Evolutionary conservation across 2,797 vertebrate genomes (phyloP), one percentile per base, ranked within the genome.

Genomic region (Brachyrhaphis roseni): DNA sequence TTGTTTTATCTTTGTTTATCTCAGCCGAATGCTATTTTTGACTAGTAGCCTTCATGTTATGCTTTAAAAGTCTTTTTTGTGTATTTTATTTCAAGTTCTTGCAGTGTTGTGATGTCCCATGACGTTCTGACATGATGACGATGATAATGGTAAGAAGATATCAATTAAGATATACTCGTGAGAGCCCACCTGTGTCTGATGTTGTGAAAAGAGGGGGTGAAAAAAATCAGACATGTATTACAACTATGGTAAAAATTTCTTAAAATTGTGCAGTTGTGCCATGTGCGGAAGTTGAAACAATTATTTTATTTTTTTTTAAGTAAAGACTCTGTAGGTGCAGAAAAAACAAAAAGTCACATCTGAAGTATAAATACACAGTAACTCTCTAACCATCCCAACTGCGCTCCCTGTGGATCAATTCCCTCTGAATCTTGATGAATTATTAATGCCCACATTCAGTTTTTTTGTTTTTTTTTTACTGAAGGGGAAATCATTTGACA

Each of bases 391-490:
- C 76, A 83, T 87, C 79, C 78, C 74, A 78, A 64, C 79, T 76
- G 45, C 82, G 80, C 86, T 89, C 88, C 83, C 83, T 55, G 77
- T 64, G 82, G 92, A 95, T 95, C 93, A 95, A 94, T 95, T 92
- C 87, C 83, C 84, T 78, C 84, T 83, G 90, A 94, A 93, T 93
- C 87, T 80, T 73, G 84, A 93, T 95, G 93, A 95, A 95, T 95
- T 94, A 95, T 95, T 95, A 93, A 95, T 95, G 93, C 76, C 89
- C 92, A 92, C 91, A 94, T 93, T 93, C 89, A 83, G 76, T 90
- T 90, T 92, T 94, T 94, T 93, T 87, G 89, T 18, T 93, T n/a
- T 39, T 34, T 76, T 46, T 94, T 88, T 23, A 93, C 90, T 93
- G 92, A 95, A 93, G 92, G 91, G 78, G 81, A 94, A 95, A 95